These are phyloP conservation scores for Gasteruption jaculator DNA, from an alignment of 2,888 invertebrate genomes.

Conservation along the genomic window DNA sequence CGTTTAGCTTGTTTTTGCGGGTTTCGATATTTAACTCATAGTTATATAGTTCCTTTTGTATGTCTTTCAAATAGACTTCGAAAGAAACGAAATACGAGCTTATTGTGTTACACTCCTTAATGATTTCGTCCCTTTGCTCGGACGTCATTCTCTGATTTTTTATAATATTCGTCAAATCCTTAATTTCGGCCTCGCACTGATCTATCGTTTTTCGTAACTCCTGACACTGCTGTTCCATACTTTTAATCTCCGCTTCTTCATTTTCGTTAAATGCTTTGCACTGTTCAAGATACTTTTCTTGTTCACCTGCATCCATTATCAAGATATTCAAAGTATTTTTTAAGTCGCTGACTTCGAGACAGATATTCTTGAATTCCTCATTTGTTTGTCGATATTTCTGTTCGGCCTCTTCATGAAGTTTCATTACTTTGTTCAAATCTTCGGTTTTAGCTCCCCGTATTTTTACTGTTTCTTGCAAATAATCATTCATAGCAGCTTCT, in stretches of 20 bases:
- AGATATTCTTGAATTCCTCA: slow-evolving; percentile 18
- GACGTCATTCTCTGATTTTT: slow-evolving; percentile 38
- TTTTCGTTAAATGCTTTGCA: slow-evolving; percentile 26
- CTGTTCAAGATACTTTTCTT: slow-evolving; percentile 20
- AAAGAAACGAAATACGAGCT: slow-evolving; percentile 33
- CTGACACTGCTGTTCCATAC: slow-evolving; percentile 23
- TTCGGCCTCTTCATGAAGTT: slow-evolving; percentile 23
- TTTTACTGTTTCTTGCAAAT: slow-evolving; percentile 31
- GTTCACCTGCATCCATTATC: slow-evolving; percentile 25
- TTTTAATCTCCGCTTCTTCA: slow-evolving; percentile 25
- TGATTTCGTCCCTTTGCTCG: slow-evolving; percentile 32
- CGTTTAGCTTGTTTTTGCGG: slow-evolving; percentile 32
- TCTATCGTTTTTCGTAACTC: slow-evolving; percentile 25
- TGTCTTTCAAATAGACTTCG: slow-evolving; percentile 36
- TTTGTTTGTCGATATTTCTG: slow-evolving; percentile 22
- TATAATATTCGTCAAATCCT: slow-evolving; percentile 30
- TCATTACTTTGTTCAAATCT: slow-evolving; percentile 20
- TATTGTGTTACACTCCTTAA: slow-evolving; percentile 31
- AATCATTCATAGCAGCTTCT: slow-evolving; percentile 30
- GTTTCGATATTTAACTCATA: slow-evolving; percentile 38
- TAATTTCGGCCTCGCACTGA: slow-evolving; percentile 19
- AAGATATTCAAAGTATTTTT: slow-evolving; percentile 22
- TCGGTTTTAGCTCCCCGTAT: slow-evolving; percentile 31
- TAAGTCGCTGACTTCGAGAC: slow-evolving; percentile 21
- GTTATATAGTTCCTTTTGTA: slow-evolving; percentile 37